Evolutionary conservation across 2,797 vertebrate species (phyloP).

Genomic region (Hyperoplus lanceolatus): DNA sequence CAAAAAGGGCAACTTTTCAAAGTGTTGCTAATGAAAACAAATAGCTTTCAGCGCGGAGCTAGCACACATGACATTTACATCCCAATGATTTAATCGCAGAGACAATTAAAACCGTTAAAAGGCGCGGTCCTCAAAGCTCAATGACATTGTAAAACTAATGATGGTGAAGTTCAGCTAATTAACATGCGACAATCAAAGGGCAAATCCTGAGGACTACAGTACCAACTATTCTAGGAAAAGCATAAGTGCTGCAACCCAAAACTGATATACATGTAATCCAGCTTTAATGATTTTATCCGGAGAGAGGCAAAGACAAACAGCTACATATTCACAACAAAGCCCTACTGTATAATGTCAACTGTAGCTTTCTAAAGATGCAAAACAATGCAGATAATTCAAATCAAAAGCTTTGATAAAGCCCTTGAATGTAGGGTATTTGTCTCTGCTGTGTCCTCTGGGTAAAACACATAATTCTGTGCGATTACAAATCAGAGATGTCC

Average conservation of each 20-base stretch:
- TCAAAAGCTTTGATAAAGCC: constrained; percentile 49
- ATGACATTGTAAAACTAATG: constrained; percentile 65
- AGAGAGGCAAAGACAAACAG: constrained; percentile 10
- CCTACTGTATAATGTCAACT: constrained; percentile 13
- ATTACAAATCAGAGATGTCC: constrained; percentile 47
- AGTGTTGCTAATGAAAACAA: constrained; percentile 70
- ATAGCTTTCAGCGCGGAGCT: constrained; percentile 49
- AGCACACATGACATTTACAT: constrained; percentile 71
- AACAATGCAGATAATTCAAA: constrained; percentile 59
- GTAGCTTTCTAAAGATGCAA: constrained; percentile 50
- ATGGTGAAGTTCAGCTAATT: constrained; percentile 70
- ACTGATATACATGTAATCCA: background rate
- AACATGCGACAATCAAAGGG: constrained; percentile 58
- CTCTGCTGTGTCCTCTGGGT: constrained; percentile 44
- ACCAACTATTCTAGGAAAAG: constrained; percentile 32
- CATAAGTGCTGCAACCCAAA: constrained; percentile 29
- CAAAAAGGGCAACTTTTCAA: constrained; percentile 64
- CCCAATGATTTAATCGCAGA: constrained; percentile 64
- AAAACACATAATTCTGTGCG: constrained; percentile 46
- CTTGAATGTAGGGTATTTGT: constrained; percentile 57
- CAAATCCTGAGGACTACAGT: constrained; percentile 30
- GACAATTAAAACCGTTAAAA: constrained; percentile 67
- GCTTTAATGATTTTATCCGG: constrained; percentile 22
- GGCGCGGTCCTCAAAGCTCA: constrained; percentile 70
- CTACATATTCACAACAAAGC: constrained; percentile 38